phyloP scores from a whole-genome alignment of 2,113 vertebrate species.

The Crotalus tigris region DNA sequence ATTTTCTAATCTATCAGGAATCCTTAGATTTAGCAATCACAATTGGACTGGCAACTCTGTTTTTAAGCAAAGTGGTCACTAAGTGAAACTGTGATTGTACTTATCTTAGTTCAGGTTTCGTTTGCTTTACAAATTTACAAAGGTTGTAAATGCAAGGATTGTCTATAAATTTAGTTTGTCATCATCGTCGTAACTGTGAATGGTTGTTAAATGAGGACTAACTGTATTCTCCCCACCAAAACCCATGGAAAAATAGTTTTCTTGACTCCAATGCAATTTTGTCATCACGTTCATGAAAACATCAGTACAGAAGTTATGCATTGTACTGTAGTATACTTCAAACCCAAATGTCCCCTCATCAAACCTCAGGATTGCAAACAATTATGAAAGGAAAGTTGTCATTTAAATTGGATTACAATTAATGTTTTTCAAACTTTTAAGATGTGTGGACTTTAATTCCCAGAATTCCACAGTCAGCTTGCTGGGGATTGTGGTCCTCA shows the following conservation, averaged over 20 bases:
- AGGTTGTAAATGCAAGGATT: not conserved
- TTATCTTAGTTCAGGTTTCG: not conserved
- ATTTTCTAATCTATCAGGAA: no score
- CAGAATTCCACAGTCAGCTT: not conserved
- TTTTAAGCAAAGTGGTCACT: not conserved
- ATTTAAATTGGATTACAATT: not conserved
- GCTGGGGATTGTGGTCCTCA: not conserved
- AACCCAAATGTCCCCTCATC: not conserved
- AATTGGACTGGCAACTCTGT: not conserved
- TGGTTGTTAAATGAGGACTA: not conserved
- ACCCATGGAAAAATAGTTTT: not conserved
- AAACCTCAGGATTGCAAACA: not conserved
- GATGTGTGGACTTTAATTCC: not conserved
- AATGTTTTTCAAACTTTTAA: not conserved
- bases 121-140: not conserved
- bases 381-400: not conserved
- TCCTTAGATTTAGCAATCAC: no score
- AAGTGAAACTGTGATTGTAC: not conserved
- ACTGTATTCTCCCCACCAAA: not conserved
- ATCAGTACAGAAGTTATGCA: not conserved
- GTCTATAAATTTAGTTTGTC: not conserved
- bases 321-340: not conserved
- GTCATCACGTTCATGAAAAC: not conserved
- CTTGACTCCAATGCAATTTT: not conserved
- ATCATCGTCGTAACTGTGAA: not conserved